These are phyloP conservation scores for Dexiosoma caninum DNA, from an alignment of 2,888 invertebrate species.

Conservation along the genomic window DNA sequence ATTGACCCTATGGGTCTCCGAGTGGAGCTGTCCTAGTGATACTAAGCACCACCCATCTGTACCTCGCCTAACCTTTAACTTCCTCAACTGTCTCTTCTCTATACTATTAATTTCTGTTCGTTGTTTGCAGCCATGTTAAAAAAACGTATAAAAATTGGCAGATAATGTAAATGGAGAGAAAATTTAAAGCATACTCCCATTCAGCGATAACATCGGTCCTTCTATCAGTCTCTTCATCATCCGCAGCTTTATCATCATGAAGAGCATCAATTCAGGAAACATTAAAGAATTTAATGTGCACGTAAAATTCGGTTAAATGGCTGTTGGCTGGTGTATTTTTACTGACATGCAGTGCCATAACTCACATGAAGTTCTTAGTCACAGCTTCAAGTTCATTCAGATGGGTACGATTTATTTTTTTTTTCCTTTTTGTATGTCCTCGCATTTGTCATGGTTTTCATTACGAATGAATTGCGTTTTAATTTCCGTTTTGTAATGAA, in stretches of 20 bases:
- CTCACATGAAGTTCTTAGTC: neutral
- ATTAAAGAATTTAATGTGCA: slow-evolving; percentile 32
- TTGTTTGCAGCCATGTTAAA: too few relatives aligned
- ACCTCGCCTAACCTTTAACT: too few relatives aligned
- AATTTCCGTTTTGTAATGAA: slow-evolving; percentile 60
- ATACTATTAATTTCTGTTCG: too few relatives aligned
- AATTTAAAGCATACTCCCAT: too few relatives aligned
- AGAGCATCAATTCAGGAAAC: slow-evolving; percentile 27
- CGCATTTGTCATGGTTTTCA: slow-evolving; percentile 5
- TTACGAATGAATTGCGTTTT: slow-evolving; percentile 57
- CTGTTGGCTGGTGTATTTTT: neutral
- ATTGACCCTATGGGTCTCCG: too few relatives aligned
- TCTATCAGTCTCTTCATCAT: slow-evolving; percentile 43
- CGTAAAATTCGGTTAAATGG: slow-evolving; percentile 46
- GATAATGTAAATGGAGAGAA: too few relatives aligned
- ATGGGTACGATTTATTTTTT: neutral
- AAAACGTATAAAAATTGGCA: too few relatives aligned
- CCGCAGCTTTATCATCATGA: slow-evolving; percentile 8
- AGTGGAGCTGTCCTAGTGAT: too few relatives aligned
- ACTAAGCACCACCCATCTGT: too few relatives aligned
- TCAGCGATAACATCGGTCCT: neutral
- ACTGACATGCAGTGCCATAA: neutral
- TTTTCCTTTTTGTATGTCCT: neutral
- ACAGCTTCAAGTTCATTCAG: neutral
- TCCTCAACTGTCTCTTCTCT: too few relatives aligned